phyloP scores from a whole-genome alignment of 2,113 vertebrate species.

The Indri indri region DNA sequence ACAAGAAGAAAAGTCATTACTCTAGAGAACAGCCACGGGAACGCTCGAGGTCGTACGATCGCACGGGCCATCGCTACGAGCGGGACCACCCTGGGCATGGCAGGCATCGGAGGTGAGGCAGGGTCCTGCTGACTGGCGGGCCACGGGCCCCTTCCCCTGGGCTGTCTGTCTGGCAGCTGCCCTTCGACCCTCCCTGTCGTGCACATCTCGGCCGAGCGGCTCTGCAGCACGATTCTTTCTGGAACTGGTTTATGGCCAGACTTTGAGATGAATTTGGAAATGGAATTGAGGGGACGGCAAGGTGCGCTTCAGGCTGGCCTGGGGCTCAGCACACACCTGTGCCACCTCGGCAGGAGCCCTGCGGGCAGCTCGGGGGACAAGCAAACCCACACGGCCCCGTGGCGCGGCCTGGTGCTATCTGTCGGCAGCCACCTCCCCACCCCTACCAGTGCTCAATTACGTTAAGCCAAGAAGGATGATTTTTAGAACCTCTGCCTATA shows the following conservation, averaged over 20 bases:
- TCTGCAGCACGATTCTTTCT: fast-evolving
- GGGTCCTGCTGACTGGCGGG: background rate
- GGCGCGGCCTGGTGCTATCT: conserved; percentile 85
- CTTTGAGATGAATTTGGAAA: conserved; percentile 35
- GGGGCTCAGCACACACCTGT: background rate
- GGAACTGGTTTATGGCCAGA: background rate
- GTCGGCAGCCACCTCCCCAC: conserved; percentile 66
- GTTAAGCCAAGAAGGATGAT: conserved; percentile 81
- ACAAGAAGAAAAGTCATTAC: conserved; percentile 88
- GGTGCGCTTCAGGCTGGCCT: background rate
- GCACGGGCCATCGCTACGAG: conserved; percentile 83
- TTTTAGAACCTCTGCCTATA: conserved; percentile 85
- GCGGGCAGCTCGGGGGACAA: background rate
- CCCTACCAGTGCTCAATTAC: conserved; percentile 62
- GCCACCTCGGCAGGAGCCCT: background rate
- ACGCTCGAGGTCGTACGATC: conserved; percentile 84
- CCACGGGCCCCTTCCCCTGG: background rate
- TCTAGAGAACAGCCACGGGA: conserved; percentile 82
- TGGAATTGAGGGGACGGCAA: background rate
- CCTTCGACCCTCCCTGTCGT: background rate
- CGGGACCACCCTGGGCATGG: conserved; percentile 84
- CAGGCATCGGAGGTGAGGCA: conserved; percentile 82
- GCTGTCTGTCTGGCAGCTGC: background rate
- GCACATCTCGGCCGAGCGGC: background rate
- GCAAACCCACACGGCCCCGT: background rate